Base-by-base conservation (phyloP, 1,140 invertebrate genomes). In the Apis cerana region DNA sequence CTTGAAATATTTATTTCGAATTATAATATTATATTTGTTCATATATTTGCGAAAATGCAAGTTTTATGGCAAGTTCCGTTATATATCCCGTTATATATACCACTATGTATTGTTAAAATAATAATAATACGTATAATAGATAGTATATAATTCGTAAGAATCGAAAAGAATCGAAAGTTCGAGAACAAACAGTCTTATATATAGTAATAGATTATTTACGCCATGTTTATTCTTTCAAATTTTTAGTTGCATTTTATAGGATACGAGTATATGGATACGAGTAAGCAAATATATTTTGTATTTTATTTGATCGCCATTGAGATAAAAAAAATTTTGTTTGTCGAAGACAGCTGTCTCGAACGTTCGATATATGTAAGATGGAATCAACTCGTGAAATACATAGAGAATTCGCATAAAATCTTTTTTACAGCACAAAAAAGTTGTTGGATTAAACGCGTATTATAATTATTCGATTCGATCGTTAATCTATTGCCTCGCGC, bases 401-500 rank as follows among this genome's bases (percentile, higher is more conserved):
- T 43, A 43, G 33, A 43, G 33, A 43, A 43, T 43, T 43, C 5
- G 5, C 5, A 43, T 43, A 43, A 43, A 43, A 43, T 43, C 33
- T 5, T 43, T 43, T 5, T 7, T 43, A 43, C 33, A 2, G 4
- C 7, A 43, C 7, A 43, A 43, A 43, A 43, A n/a, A n/a, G n/a
- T 43, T 43, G 7, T 43, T 43, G 4, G 5, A 43, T 43, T 43
- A 43, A 43, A 43, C 4, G 33, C 7, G 33, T 33, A 33, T 4
- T 33, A n/a, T 27, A 19, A 65, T 65, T 33, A 27, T 43, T 54
- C 13, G 8, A 27, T 52, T 65, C 61, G 27, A 65, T n/a, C 19
- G 75, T 19, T 65, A 67, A 76, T 76, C 75, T 76, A 54, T n/a
- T 76, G 54, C 17, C 48, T 54, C 19, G 13, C 50, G 70, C 58